A percentile compares a stretch with the other conserved stretches of the same genome.
phyloP scores from a whole-genome alignment of 2,797 vertebrate genomes.

The Tauraco hartlaubi region DNA sequence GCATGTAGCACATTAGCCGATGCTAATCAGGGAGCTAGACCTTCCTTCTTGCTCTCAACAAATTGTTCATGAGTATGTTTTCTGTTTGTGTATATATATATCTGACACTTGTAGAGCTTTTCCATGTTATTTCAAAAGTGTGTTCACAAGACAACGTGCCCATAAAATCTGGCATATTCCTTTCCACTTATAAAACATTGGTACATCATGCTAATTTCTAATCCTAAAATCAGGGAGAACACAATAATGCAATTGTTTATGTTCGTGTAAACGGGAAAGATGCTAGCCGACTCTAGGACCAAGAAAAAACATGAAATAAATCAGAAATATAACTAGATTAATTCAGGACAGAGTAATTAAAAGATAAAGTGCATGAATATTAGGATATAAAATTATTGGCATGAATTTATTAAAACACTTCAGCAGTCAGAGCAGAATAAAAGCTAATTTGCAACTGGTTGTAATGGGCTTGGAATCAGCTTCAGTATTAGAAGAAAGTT shows the following conservation, averaged over 20 bases:
- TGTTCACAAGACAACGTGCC: not conserved
- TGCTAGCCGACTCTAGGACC: not conserved
- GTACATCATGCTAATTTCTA: not conserved
- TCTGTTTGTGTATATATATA: not conserved
- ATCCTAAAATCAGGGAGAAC: not conserved
- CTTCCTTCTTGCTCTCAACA: not conserved
- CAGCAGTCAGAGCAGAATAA: conserved; percentile 51
- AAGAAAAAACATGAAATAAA: conserved; percentile 53
- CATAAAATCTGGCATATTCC: not conserved
- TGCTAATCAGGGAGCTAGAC: not conserved
- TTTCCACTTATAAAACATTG: conserved; percentile 2
- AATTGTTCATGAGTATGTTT: not conserved
- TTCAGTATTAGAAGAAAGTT: conserved; percentile 69
- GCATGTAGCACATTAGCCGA: not conserved
- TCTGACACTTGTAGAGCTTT: not conserved
- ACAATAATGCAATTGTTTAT: not conserved
- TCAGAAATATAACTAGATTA: conserved; percentile 51
- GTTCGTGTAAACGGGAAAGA: not conserved
- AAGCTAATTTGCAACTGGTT: conserved; percentile 73
- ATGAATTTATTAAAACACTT: conserved; percentile 74
- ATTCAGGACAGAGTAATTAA: conserved; percentile 65
- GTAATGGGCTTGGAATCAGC: conserved; percentile 61
- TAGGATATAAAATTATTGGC: conserved; percentile 64
- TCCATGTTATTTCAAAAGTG: not conserved
- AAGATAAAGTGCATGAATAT: conserved; percentile 61